Conservation (phyloP, 2,113 vertebrate species). For the Zosterops borbonicus region DNA sequence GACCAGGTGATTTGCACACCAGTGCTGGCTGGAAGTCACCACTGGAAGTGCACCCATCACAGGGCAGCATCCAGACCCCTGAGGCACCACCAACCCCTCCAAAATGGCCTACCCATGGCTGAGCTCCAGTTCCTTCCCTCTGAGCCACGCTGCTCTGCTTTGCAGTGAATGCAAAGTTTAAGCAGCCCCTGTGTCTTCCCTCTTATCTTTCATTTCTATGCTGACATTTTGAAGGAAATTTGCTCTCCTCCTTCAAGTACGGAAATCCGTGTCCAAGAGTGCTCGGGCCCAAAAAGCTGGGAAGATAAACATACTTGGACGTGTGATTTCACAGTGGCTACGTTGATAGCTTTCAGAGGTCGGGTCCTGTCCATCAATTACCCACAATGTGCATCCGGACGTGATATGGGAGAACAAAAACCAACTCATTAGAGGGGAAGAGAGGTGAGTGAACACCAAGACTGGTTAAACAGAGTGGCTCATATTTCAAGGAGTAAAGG, state of each 20-base stretch:
- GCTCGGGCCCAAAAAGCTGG: neutral
- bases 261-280: neutral
- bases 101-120: neutral
- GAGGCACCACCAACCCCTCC: neutral
- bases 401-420: constrained; percentile 49
- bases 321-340: constrained; percentile 60
- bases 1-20: neutral
- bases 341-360: constrained; percentile 54
- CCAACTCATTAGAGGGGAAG: constrained; percentile 40
- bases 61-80: neutral
- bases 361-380: constrained; percentile 64
- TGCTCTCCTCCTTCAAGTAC: constrained; percentile 46
- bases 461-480: constrained; percentile 17
- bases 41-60: fast-evolving
- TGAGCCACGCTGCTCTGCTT: neutral
- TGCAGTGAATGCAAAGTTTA: neutral
- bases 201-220: constrained; percentile 38
- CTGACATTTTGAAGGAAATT: constrained; percentile 65
- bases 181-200: neutral
- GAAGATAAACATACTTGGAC: constrained; percentile 67
- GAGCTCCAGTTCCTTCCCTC: neutral
- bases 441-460: constrained; percentile 32
- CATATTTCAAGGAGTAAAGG: neutral
- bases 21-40: neutral
- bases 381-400: constrained; percentile 39